These are phyloP conservation scores for Alethe castanea DNA, from an alignment of 2,113 vertebrate species.

Conservation along the genomic window DNA sequence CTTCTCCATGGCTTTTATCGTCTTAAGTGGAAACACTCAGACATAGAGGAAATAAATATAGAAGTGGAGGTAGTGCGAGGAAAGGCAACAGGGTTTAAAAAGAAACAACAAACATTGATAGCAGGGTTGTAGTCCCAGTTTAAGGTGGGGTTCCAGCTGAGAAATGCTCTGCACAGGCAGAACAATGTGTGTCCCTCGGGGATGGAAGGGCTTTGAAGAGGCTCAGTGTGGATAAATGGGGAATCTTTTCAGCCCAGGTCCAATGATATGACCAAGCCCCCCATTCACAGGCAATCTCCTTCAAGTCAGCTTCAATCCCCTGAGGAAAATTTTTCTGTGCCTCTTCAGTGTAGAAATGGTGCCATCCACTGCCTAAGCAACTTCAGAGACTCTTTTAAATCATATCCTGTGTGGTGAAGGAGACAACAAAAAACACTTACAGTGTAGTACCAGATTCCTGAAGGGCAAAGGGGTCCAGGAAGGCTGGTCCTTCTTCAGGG, in stretches of 20 bases:
- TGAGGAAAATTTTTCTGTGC: neutral
- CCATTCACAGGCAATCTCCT: neutral
- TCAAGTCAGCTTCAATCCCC: neutral
- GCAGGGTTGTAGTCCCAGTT: neutral
- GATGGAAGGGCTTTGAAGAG: neutral
- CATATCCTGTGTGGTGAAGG: neutral
- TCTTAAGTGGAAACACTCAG: neutral
- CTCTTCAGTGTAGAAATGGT: neutral
- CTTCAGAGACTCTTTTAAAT: neutral
- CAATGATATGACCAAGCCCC: neutral
- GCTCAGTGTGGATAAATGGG: rapidly evolving
- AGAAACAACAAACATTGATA: neutral
- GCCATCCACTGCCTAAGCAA: neutral
- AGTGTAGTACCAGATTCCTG: neutral
- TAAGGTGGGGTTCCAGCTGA: neutral
- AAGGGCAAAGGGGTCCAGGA: neutral
- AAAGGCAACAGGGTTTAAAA: neutral
- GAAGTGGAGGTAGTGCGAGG: neutral
- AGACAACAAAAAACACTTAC: neutral
- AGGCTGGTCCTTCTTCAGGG: neutral
- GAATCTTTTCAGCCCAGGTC: neutral
- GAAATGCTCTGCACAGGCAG: neutral
- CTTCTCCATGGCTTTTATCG: neutral
- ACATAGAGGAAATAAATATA: neutral
- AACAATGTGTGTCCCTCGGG: neutral